A percentile compares a stretch with the other conserved stretches of the same genome.
phyloP scores from a whole-genome alignment of 2,113 vertebrate genomes.

The Cephalopterus ornatus region DNA sequence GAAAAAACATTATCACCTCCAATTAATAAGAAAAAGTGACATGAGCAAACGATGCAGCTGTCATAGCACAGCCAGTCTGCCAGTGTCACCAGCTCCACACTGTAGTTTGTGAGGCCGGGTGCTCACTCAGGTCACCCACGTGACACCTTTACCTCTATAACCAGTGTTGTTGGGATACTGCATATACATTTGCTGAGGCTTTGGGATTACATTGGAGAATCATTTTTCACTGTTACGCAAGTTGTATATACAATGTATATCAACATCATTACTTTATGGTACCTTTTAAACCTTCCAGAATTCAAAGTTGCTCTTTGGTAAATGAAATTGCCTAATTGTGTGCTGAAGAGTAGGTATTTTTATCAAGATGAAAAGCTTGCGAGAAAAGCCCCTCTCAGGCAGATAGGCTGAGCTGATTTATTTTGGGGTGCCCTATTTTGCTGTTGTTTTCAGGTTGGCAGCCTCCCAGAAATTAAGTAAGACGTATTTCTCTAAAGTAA shows the following conservation, averaged over 20 bases:
- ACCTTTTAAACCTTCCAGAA: not conserved
- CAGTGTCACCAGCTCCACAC: not conserved
- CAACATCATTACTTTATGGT: not conserved
- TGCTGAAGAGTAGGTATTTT: constrained; percentile 1
- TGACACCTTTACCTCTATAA: not conserved
- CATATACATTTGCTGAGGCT: not conserved
- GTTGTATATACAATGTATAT: not conserved
- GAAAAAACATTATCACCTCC: not conserved
- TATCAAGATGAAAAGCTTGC: not conserved
- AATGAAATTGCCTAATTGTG: constrained; percentile 18
- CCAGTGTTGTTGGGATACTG: not conserved
- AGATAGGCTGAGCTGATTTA: not conserved
- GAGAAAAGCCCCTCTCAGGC: not conserved
- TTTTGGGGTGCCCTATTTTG: constrained; percentile 24
- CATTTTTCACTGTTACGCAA: not conserved
- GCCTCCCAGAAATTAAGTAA: not conserved
- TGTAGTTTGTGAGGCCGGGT: not conserved
- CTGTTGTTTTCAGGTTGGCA: not conserved
- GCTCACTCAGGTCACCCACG: not conserved
- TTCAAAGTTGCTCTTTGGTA: constrained; percentile 1
- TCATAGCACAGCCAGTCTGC: not conserved
- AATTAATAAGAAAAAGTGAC: not conserved
- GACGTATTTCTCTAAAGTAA: not conserved
- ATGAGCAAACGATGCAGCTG: not conserved
- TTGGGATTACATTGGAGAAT: not conserved